These are phyloP conservation scores for Plectropomus leopardus DNA, from an alignment of 2,113 vertebrate genomes.

Conservation along the genomic window DNA sequence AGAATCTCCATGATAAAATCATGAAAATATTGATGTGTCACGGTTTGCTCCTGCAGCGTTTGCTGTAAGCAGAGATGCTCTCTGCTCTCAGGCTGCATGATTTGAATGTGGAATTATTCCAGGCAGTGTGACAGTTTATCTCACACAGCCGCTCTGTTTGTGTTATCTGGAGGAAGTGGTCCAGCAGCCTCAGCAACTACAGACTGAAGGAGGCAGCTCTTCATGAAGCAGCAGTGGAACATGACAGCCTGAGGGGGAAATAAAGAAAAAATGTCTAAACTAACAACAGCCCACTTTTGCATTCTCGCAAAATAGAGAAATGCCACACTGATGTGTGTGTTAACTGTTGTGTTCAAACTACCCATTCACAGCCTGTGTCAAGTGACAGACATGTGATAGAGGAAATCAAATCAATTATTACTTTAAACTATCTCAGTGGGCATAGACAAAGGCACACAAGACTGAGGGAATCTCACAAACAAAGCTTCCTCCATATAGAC, in stretches of 20 bases:
- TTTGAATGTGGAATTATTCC: neutral
- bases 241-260: neutral
- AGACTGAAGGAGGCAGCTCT: neutral
- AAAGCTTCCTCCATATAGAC: too few species aligned
- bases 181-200: neutral
- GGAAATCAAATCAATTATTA: too few species aligned
- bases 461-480: too few species aligned
- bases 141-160: neutral
- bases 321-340: neutral
- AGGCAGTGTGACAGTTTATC: neutral
- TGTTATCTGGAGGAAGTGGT: conserved; percentile 21
- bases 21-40: neutral
- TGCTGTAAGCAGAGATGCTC: neutral
- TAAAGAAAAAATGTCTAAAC: neutral
- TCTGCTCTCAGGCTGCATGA: neutral
- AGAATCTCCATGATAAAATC: neutral
- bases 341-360: neutral
- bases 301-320: neutral
- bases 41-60: neutral
- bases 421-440: too few species aligned
- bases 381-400: too few species aligned
- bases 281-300: neutral
- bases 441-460: too few species aligned
- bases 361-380: neutral
- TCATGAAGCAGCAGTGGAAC: neutral